Percentiles rank a stretch among this genome's conserved stretches.
Evolutionary conservation across 2,888 invertebrate genomes (phyloP).

Genomic region (Erebia epiphron): DNA sequence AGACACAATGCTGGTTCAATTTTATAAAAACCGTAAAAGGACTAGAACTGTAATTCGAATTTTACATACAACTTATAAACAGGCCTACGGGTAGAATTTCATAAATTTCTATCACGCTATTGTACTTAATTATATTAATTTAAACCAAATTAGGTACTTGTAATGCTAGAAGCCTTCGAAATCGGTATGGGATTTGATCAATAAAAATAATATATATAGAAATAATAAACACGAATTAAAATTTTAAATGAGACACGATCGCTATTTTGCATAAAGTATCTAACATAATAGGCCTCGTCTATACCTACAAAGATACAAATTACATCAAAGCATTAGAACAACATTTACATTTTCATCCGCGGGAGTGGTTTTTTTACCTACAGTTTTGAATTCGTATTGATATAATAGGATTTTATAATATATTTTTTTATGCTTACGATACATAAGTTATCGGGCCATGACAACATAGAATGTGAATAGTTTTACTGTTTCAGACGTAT

Average conservation of each 20-base stretch:
- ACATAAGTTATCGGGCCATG: conserved; percentile 79
- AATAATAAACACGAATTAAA: conserved; percentile 63
- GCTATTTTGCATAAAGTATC: conserved; percentile 62
- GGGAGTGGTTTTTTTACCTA: conserved; percentile 75
- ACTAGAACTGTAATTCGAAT: conserved; percentile 26
- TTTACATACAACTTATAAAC: neutral
- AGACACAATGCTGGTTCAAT: conserved; percentile 57
- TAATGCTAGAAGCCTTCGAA: conserved; percentile 29
- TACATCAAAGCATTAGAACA: conserved; percentile 60
- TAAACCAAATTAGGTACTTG: conserved; percentile 17
- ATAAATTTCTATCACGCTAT: conserved; percentile 17
- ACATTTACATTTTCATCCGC: conserved; percentile 70
- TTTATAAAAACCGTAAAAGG: conserved; percentile 35
- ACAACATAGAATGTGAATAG: conserved; percentile 58
- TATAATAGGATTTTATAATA: conserved; percentile 55
- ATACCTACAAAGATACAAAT: conserved; percentile 73
- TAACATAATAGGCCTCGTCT: conserved; percentile 65
- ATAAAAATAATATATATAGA: conserved; percentile 49
- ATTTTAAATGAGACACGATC: conserved; percentile 61
- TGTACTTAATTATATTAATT: conserved; percentile 10
- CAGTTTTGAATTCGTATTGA: conserved; percentile 62
- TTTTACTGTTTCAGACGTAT: conserved; percentile 73
- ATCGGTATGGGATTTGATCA: conserved; percentile 36
- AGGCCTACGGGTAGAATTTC: conserved; percentile 19
- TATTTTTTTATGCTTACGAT: conserved; percentile 65